Conservation (phyloP, 2,113 vertebrate species). For the Hassar affinis region DNA sequence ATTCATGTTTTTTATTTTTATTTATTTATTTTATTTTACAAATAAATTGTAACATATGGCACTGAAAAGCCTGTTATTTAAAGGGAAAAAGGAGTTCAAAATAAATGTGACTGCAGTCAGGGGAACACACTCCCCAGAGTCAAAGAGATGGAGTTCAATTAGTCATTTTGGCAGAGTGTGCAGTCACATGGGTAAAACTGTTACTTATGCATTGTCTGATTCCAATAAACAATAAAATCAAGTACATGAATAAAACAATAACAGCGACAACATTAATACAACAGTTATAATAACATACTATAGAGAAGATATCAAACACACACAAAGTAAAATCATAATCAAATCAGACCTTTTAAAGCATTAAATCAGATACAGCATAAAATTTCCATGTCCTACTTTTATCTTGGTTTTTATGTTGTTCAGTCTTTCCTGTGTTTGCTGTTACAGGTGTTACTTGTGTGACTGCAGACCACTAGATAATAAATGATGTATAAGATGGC, state of each 20-base stretch:
- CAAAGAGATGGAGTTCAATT: conserved; percentile 56
- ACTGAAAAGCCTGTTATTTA: conserved; percentile 36
- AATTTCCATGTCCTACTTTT: conserved; percentile 66
- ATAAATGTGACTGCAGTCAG: conserved; percentile 64
- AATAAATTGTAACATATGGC: conserved; percentile 30
- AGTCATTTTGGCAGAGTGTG: conserved; percentile 67
- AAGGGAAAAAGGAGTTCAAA: conserved; percentile 7
- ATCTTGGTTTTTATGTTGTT: conserved; percentile 62
- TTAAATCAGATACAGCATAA: conserved; percentile 66
- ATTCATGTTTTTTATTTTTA: neutral
- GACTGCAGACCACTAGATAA: conserved; percentile 62
- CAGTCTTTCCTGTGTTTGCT: conserved; percentile 64
- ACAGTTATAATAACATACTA: conserved; percentile 71
- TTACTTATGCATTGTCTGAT: conserved; percentile 68
- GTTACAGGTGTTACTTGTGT: conserved; percentile 59
- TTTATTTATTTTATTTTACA: conserved; percentile 31
- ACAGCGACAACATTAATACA: conserved; percentile 63
- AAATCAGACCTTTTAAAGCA: conserved; percentile 68
- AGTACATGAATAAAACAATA: conserved; percentile 54
- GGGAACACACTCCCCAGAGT: conserved; percentile 54
- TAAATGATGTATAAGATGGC: conserved; percentile 51
- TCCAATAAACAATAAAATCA: conserved; percentile 65
- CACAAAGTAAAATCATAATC: conserved; percentile 67
- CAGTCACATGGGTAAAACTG: conserved; percentile 73
- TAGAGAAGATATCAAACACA: conserved; percentile 67